Base-by-base conservation (phyloP, 1,140 invertebrate genomes). In the Hestina assimilis region DNA sequence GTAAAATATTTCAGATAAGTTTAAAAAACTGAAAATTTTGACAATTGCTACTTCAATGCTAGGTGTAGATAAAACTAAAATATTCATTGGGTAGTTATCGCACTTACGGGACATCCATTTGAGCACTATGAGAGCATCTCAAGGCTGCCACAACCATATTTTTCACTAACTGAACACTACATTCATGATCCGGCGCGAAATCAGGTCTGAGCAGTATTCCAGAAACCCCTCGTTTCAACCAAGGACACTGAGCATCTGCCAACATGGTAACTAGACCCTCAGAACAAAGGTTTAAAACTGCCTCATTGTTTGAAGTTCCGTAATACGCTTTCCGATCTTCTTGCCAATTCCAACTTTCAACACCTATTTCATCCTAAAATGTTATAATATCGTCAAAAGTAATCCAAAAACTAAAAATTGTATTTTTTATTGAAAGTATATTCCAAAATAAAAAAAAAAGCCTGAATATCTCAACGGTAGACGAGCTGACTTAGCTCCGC, bases 261-360 rank as follows among this genome's bases (percentile, higher is more conserved):
- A 85, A 46, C 9, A 72, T 69, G 0, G 72, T 72, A 8, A 29
- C 43, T 0, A 79, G 40, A 11, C 51, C 53, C 21, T 79, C 72
- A 0, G 76, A 83, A 56, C 84, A 88, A 0, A 83, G 56, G 57
- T 88, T 79, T 4, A 85, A 11, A n/a, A 83, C 0, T 0, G 80
- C 69, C 14, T 78, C 77, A 11, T 77, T 74, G 55, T 72, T 69
- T 4, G 28, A 20, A 3, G 52, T 40, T 0, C 50, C 75, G 42
- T 56, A 86, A 58, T 65, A 82, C 1, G 70, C 76, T 5, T 58
- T 51, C n/a, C 83, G 62, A 4, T 35, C 33, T 33, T 75, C 69
- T 41, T 79, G 61, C 74, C 72, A 84, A 19, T 35, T 61, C 82
- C 83, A 87, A 9, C 63, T 47, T 2, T 15, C n/a, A 4, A 64